Evolutionary conservation across 2,888 invertebrate genomes (phyloP).

Genomic region (Ophion ellenae): DNA sequence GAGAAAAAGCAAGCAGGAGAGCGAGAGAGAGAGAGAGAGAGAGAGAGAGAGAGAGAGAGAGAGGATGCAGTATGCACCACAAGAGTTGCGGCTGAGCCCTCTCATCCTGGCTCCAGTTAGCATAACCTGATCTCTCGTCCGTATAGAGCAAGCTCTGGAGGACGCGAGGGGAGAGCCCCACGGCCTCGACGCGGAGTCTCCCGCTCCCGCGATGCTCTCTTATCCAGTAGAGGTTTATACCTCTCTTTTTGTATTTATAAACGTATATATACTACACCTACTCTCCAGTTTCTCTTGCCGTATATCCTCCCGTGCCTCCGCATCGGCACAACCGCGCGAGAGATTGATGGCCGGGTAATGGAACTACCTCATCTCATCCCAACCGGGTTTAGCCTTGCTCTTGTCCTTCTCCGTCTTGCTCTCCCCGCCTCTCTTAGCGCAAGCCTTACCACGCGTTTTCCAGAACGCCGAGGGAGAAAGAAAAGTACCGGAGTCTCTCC

Average conservation of each 20-base stretch:
- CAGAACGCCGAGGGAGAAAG: constrained; percentile 25
- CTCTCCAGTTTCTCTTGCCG: constrained; percentile 37
- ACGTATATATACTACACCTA: constrained; percentile 21
- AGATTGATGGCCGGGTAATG: constrained; percentile 78
- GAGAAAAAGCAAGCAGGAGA: constrained; percentile 14
- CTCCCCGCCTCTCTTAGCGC: constrained; percentile 40
- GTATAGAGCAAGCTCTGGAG: constrained; percentile 34
- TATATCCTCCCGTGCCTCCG: constrained; percentile 41
- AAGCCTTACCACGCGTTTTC: constrained; percentile 36
- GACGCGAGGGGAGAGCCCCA: constrained; percentile 68
- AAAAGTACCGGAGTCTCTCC: constrained; percentile 35
- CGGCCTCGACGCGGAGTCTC: constrained; percentile 69
- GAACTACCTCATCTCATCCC: constrained; percentile 69
- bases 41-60: constrained; percentile 18
- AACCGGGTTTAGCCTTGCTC: constrained; percentile 49
- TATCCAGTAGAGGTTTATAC: constrained; percentile 29
- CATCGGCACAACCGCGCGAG: constrained; percentile 50
- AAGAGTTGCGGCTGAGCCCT: constrained; percentile 55
- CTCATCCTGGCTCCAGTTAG: constrained; percentile 77
- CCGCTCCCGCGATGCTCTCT: constrained; percentile 57
- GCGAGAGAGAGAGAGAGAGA: constrained; percentile 11
- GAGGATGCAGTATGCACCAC: constrained; percentile 45
- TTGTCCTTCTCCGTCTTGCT: constrained; percentile 47
- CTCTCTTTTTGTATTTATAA: constrained; percentile 18
- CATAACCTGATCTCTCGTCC: constrained; percentile 79